Evolutionary conservation across 2,888 invertebrate species (phyloP), one percentile per base, ranked within the genome.

Genomic region (Norana najaformis): DNA sequence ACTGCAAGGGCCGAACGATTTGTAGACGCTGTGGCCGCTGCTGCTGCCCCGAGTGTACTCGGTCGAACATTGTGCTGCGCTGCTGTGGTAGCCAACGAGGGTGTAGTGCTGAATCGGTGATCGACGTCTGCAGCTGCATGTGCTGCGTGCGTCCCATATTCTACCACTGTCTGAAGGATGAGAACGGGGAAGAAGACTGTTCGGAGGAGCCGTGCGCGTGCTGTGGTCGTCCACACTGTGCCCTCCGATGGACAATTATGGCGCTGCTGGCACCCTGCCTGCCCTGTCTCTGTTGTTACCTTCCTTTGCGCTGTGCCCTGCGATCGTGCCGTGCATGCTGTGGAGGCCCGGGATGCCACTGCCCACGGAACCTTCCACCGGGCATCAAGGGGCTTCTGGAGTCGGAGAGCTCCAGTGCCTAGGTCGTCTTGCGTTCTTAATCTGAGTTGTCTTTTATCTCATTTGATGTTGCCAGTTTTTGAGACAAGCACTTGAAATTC

Each of bases 81-180:
- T 89, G 89, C 89, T 47, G 39, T 34, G 53, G 53, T 18, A 47
- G 53, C 89, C 16, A 47, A 23, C 89, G 69, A 6, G 36, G 35
- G 0, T 37, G 89, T 47, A 36, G 47, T 34, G 88, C 47, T 8
- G 90, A 90, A 30, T 69, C 90, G 34, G 47, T 88, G 97, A 97
- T 98, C 93, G 98, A 98, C 96, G 97, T 97, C 95, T 97, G 97
- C 93, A 97, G 98, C 94, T 98, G 98, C 95, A 96, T 98, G 96
- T 98, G 98, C 96, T 98, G 98, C 96, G 98, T 98, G 94, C 97
- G 98, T 95, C 94, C 94, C 11, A 95, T 98, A 92, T 97, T 98
- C 96, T 98, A 98, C 95, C 98, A 98, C 95, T 98, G 98, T 96
- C 82, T 91, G 53, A 91, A 91, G 89, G 93, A 93, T 89, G 91